Evolutionary conservation across 2,888 invertebrate genomes (phyloP).

Genomic region (Platynereis dumerilii): DNA sequence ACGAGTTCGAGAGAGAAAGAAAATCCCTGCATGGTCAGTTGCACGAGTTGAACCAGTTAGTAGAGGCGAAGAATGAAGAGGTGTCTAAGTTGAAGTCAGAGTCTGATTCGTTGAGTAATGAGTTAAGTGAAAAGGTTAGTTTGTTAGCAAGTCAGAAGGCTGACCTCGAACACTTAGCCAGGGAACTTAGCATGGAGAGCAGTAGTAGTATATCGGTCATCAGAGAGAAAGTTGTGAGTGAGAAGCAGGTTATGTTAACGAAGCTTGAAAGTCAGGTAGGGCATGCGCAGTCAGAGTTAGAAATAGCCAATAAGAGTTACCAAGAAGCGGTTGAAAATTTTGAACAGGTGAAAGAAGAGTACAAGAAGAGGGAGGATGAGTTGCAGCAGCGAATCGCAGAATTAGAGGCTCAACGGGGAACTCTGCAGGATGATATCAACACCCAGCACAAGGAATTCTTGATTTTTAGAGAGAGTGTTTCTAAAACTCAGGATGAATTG

Average conservation of each 20-base stretch:
- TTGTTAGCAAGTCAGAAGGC: background rate
- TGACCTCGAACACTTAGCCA: background rate
- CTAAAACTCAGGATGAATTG: no score
- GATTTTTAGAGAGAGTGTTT: no score
- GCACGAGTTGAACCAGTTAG: background rate
- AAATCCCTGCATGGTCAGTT: no score
- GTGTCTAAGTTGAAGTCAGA: background rate
- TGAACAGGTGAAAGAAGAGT: background rate
- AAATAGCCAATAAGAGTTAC: background rate
- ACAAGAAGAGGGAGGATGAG: background rate
- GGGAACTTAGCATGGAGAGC: background rate
- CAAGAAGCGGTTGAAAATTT: conserved; percentile 1
- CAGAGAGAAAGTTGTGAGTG: no score
- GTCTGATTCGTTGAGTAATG: background rate
- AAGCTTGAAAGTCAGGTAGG: background rate
- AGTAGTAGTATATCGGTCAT: no score
- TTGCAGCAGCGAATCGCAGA: background rate
- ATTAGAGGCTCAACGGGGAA: background rate
- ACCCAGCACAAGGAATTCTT: background rate
- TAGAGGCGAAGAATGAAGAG: background rate
- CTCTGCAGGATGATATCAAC: background rate
- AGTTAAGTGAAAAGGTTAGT: background rate
- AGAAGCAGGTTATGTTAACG: no score
- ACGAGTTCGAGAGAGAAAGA: no score
- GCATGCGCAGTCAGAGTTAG: background rate